A percentile compares a stretch with the other conserved stretches of the same genome.
phyloP scores from a whole-genome alignment of 2,797 vertebrate genomes.

The Manis javanica region DNA sequence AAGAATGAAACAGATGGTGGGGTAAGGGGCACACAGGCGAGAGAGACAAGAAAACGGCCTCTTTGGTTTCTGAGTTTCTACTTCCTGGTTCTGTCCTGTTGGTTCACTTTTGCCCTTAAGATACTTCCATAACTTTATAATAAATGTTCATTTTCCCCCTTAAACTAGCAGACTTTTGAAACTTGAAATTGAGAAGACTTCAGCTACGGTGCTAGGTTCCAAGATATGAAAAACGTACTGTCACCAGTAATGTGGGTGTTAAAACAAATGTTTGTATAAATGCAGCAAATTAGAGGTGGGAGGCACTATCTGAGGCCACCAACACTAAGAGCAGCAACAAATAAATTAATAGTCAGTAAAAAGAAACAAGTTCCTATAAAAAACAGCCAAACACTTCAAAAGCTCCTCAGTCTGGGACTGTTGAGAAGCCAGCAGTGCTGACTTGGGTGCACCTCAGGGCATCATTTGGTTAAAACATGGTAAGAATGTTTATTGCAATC shows the following conservation, averaged over 20 bases:
- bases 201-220: neutral
- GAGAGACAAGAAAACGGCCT: neutral
- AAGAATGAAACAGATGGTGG: neutral
- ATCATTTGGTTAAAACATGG: neutral
- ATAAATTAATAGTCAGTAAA: neutral
- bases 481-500: neutral
- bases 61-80: neutral
- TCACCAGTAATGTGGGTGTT: neutral
- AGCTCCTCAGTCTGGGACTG: neutral
- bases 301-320: neutral
- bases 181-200: neutral
- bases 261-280: slow-evolving; percentile 12
- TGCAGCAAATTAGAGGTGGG: neutral
- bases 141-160: neutral
- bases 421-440: neutral
- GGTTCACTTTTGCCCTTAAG: neutral
- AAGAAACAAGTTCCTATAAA: neutral
- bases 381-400: neutral
- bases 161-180: neutral
- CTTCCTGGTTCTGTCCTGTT: neutral
- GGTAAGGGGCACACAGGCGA: neutral
- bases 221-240: slow-evolving; percentile 21
- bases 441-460: neutral
- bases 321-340: neutral
- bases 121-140: neutral